Base-by-base conservation (phyloP, 2,888 invertebrate genomes). In the Dynastes tityus region DNA sequence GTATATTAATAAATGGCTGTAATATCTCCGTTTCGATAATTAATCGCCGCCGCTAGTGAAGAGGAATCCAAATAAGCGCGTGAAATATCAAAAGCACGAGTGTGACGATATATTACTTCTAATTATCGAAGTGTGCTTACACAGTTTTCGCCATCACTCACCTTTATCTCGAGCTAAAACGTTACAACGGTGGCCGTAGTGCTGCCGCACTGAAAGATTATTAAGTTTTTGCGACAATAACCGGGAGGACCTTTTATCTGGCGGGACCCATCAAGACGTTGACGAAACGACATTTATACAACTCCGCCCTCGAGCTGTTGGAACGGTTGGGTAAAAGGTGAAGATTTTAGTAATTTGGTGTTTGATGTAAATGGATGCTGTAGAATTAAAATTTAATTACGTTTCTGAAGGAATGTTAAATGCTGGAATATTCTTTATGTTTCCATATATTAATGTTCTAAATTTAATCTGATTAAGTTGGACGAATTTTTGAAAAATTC, bases 51-150 rank as follows among this genome's bases (percentile, higher is more conserved):
- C 22, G 78, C 78, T 80, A 74, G 82, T 81, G 81, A 80, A 79
- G 80, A 81, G 81, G 81, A 82, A 82, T 81, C 82, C 81, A 82
- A 83, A 83, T 83, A 81, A 82, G 70, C 73, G 81, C 77, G 80
- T 79, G 81, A 74, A 58, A 63, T 74, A 74, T 74, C 73, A 74
- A 74, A 74, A 74, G 63, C 73, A 74, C 83, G 80, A 82, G 81
- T 82, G 81, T 80, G 81, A 78, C 80, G 81, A 83, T 81, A 82
- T 82, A 83, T 82, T 80, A 81, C 80, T 82, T 82, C 80, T 83
- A 83, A 83, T 83, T 83, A 83, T 81, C 83, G 81, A 80, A 78
- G 83, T 82, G 80, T 81, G 82, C 81, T 83, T 81, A 82, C 77
- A 70, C 80, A 67, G 80, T 80, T 81, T 82, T 78, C 82, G 82